phyloP scores from a whole-genome alignment of 2,888 invertebrate genomes.

The Scaptomyza reducta region DNA sequence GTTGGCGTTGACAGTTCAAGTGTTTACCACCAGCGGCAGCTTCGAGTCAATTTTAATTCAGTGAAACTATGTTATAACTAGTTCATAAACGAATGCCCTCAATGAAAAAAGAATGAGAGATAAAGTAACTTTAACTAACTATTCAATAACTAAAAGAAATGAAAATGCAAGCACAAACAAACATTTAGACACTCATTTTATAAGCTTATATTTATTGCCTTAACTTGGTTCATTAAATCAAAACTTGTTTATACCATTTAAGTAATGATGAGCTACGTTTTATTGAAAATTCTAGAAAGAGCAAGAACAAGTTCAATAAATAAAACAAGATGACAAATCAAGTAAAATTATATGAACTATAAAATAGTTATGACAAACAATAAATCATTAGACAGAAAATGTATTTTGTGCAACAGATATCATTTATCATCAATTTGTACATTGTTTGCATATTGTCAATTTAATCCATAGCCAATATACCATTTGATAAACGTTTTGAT shows the following conservation, averaged over 20 bases:
- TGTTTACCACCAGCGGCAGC: slow-evolving; percentile 51
- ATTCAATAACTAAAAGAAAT: neutral
- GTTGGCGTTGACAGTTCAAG: slow-evolving; percentile 61
- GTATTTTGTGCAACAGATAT: neutral
- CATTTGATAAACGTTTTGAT: neutral
- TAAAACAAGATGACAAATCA: neutral
- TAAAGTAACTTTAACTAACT: neutral
- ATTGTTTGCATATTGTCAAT: neutral
- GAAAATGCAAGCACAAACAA: neutral
- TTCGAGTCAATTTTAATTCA: slow-evolving; percentile 60
- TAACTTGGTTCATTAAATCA: neutral
- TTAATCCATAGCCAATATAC: neutral
- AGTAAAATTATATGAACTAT: neutral
- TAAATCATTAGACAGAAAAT: neutral
- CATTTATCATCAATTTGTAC: neutral
- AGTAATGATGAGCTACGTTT: neutral
- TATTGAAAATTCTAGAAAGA: neutral
- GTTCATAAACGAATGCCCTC: slow-evolving; percentile 15
- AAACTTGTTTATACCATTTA: neutral
- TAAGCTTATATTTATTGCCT: neutral
- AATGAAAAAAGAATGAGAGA: neutral
- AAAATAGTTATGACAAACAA: neutral
- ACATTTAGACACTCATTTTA: neutral
- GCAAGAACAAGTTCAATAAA: neutral
- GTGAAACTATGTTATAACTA: slow-evolving; percentile 48